Conservation (phyloP, 2,797 vertebrate species). For the Diplodus puntazzo region DNA sequence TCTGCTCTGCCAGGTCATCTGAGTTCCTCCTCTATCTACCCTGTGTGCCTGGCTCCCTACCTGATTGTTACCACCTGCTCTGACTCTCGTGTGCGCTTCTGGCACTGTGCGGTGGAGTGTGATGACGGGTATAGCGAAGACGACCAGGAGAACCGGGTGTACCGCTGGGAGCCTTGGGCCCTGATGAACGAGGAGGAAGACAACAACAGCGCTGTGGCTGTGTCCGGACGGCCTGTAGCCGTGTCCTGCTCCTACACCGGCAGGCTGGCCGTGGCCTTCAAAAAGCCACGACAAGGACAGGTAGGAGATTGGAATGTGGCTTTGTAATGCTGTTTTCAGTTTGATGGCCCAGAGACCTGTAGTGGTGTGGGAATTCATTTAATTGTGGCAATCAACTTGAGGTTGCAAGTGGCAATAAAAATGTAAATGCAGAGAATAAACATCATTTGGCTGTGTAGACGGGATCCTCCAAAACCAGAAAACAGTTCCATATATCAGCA, state of each 20-base stretch:
- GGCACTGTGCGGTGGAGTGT: constrained; percentile 91
- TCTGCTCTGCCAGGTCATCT: constrained; percentile 89
- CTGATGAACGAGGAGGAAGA: constrained; percentile 96
- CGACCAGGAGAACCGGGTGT: constrained; percentile 81
- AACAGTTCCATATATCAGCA: not conserved
- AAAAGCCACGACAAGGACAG: constrained; percentile 90
- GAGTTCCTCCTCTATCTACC: constrained; percentile 99
- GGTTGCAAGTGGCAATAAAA: constrained; percentile 28
- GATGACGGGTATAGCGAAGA: constrained; percentile 72
- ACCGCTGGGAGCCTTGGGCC: constrained; percentile 94
- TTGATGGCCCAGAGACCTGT: not conserved
- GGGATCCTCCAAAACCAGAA: constrained; percentile 8
- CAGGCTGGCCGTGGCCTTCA: constrained; percentile 96
- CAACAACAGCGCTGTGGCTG: constrained; percentile 92
- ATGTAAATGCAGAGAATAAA: constrained; percentile 35
- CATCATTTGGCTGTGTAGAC: not conserved
- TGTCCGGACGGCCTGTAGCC: constrained; percentile 93
- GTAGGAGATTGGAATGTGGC: constrained; percentile 67
- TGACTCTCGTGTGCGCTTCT: constrained; percentile 95
- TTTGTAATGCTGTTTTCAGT: not conserved
- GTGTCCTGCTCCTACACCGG: constrained; percentile 99
- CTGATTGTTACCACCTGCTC: constrained; percentile 97
- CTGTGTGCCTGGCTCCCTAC: constrained; percentile 97
- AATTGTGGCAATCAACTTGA: constrained; percentile 1
- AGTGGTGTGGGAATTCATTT: not conserved